Evolutionary conservation across 64 coral and sea anemone genomes (phyloP).

Genomic region (Pocillopora damicornis): DNA sequence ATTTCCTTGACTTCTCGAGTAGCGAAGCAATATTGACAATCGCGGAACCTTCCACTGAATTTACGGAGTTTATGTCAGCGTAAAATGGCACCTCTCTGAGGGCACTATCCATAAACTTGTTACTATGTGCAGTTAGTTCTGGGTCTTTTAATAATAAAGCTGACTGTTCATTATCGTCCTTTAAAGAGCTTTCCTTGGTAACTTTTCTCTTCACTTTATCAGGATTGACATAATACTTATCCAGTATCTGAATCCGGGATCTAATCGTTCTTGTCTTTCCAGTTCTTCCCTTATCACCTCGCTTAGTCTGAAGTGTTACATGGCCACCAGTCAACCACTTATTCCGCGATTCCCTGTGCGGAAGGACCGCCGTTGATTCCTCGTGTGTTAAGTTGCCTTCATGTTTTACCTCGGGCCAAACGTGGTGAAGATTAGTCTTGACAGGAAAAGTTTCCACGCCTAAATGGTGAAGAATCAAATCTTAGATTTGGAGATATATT

Average conservation of each 20-base stretch:
- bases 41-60: background rate
- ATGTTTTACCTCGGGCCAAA: background rate
- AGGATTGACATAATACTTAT: slow-evolving; percentile 15
- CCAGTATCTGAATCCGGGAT: background rate
- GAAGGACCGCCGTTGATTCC: background rate
- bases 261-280: background rate
- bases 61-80: background rate
- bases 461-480: background rate
- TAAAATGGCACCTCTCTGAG: background rate
- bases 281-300: background rate
- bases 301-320: background rate
- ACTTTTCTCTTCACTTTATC: background rate
- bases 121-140: background rate
- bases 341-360: background rate
- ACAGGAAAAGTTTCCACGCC: background rate
- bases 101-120: background rate
- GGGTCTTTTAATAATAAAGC: background rate
- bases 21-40: slow-evolving; percentile 18
- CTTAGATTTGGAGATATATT: too few species aligned
- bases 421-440: background rate
- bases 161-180: background rate
- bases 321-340: background rate
- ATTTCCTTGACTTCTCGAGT: background rate
- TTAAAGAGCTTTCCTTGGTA: background rate
- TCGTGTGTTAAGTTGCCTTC: background rate